phyloP scores from a whole-genome alignment of 2,113 vertebrate genomes.

The Falco punctatus region DNA sequence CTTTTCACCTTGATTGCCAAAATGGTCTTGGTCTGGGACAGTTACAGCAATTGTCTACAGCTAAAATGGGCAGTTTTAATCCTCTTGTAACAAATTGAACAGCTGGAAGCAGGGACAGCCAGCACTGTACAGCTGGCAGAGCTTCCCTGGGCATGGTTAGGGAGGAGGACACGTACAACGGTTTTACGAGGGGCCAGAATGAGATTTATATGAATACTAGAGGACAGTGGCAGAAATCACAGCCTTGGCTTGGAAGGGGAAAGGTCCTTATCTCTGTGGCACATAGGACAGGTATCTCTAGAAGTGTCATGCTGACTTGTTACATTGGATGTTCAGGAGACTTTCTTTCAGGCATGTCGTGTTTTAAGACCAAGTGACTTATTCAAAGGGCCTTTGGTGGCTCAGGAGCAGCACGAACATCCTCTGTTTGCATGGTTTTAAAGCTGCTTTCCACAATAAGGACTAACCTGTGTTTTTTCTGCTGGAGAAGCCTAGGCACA shows the following conservation, averaged over 20 bases:
- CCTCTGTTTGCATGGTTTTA: not conserved
- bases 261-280: not conserved
- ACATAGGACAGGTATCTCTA: too few relatives aligned
- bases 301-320: not conserved
- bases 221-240: not conserved
- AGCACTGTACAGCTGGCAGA: too few relatives aligned
- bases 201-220: not conserved
- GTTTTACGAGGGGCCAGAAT: not conserved
- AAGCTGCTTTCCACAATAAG: not conserved
- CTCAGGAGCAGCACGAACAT: not conserved
- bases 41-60: not conserved
- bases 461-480: not conserved
- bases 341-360: not conserved
- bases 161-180: not conserved
- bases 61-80: not conserved
- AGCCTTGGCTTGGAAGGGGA: not conserved
- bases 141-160: not conserved
- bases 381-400: accelerated
- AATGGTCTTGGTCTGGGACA: not conserved
- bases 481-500: not conserved
- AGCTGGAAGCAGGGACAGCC: not conserved
- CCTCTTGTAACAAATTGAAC: not conserved
- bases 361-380: not conserved
- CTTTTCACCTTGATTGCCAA: not conserved
- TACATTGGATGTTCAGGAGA: not conserved